phyloP scores from a whole-genome alignment of 2,797 vertebrate species.

The Coilia nasus region DNA sequence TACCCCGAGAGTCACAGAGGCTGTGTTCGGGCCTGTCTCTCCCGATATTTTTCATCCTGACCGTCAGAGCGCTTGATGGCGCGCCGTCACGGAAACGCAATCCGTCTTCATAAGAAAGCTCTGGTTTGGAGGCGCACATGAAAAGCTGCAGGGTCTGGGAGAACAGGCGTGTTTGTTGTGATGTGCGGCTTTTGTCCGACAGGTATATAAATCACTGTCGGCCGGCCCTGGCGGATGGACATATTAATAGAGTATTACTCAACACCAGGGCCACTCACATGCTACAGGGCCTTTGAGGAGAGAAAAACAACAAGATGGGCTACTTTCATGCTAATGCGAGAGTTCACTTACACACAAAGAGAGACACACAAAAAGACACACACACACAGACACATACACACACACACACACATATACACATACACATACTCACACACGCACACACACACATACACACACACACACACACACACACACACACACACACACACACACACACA shows the following conservation, averaged over 20 bases:
- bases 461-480: slow-evolving; percentile 30
- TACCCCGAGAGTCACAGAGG: neutral
- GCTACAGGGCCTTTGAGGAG: slow-evolving; percentile 2
- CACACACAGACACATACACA: too few species aligned
- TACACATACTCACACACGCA: slow-evolving; percentile 24
- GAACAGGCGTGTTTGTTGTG: slow-evolving; percentile 35
- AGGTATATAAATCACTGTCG: slow-evolving; percentile 78
- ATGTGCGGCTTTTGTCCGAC: slow-evolving; percentile 67
- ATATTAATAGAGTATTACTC: slow-evolving; percentile 58
- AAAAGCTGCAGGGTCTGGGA: neutral
- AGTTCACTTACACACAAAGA: neutral
- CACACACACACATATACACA: neutral
- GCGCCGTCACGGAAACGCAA: slow-evolving; percentile 57
- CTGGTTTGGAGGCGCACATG: slow-evolving; percentile 26
- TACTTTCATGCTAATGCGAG: slow-evolving; percentile 40
- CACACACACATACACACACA: neutral
- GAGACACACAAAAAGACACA: slow-evolving; percentile 29
- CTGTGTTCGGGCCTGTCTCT: slow-evolving; percentile 54
- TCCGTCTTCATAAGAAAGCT: slow-evolving; percentile 69
- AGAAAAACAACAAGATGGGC: slow-evolving; percentile 44
- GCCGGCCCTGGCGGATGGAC: slow-evolving; percentile 60
- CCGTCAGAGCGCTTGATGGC: slow-evolving; percentile 70
- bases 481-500: neutral
- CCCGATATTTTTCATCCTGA: slow-evolving; percentile 66
- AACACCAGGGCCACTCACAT: slow-evolving; percentile 53